Percentiles rank a stretch among this genome's conserved stretches.
Conservation (phyloP, 2,888 invertebrate genomes). For the Cylloceria caligata region DNA sequence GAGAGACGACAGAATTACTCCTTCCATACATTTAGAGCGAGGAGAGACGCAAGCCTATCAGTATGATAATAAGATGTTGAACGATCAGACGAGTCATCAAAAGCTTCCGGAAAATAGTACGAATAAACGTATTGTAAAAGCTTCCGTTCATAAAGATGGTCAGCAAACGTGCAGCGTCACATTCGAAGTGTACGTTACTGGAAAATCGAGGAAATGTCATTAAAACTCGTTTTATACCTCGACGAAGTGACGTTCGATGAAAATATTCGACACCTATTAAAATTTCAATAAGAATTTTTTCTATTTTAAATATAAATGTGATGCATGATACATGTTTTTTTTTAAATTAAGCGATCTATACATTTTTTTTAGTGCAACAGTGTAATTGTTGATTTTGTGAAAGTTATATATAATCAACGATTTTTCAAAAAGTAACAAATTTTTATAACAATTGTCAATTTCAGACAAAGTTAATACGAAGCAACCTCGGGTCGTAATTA, state of each 20-base stretch:
- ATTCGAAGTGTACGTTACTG: constrained; percentile 76
- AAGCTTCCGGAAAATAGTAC: constrained; percentile 66
- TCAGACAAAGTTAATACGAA: no score
- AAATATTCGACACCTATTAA: background rate
- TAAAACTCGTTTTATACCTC: background rate
- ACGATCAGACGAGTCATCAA: constrained; percentile 78
- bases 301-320: background rate
- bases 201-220: background rate
- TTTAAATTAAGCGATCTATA: background rate
- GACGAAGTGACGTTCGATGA: background rate
- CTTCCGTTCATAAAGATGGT: constrained; percentile 66
- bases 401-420: no score
- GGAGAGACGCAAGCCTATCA: constrained; percentile 73
- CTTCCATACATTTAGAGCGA: constrained; percentile 75
- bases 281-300: background rate
- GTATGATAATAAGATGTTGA: constrained; percentile 79
- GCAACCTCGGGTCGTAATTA: no score
- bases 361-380: background rate
- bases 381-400: no score
- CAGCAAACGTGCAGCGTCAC: constrained; percentile 71
- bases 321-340: background rate
- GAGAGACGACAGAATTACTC: constrained; percentile 72
- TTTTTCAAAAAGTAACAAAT: no score
- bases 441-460: no score
- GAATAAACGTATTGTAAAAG: constrained; percentile 20